A percentile compares a stretch with the other conserved stretches of the same genome.
phyloP scores from a whole-genome alignment of 2,113 vertebrate genomes.

The Athene cunicularia region DNA sequence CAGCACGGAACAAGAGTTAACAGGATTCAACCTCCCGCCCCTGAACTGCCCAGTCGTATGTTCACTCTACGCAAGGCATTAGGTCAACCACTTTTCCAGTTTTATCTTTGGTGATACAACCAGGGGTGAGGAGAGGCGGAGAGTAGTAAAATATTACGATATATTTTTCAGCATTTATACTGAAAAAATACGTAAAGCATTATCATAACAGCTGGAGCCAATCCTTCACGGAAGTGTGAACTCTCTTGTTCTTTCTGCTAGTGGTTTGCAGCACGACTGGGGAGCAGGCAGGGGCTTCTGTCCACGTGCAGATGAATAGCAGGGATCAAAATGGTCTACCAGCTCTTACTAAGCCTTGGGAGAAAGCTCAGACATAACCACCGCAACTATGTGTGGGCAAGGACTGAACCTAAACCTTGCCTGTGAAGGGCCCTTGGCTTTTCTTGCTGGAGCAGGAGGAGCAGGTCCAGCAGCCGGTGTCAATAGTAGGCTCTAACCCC shows the following conservation, averaged over 20 bases:
- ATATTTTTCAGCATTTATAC: background rate
- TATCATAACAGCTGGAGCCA: background rate
- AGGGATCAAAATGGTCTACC: background rate
- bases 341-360: background rate
- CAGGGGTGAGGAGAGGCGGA: background rate
- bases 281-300: background rate
- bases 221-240: background rate
- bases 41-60: rapidly evolving
- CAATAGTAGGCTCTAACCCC: background rate
- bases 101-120: background rate
- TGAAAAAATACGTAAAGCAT: background rate
- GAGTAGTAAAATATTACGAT: background rate
- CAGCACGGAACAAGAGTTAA: background rate
- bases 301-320: background rate
- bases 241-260: background rate
- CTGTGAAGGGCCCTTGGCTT: background rate
- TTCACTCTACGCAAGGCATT: rapidly evolving
- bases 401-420: background rate
- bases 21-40: background rate
- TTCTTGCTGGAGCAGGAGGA: background rate
- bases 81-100: background rate
- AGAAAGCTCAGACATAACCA: background rate
- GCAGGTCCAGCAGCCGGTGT: background rate
- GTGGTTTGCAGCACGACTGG: background rate
- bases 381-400: rapidly evolving